Percentiles rank a stretch among this genome's conserved stretches.
Conservation (phyloP, 1,140 invertebrate species). For the Rhopalosiphum maidis region DNA sequence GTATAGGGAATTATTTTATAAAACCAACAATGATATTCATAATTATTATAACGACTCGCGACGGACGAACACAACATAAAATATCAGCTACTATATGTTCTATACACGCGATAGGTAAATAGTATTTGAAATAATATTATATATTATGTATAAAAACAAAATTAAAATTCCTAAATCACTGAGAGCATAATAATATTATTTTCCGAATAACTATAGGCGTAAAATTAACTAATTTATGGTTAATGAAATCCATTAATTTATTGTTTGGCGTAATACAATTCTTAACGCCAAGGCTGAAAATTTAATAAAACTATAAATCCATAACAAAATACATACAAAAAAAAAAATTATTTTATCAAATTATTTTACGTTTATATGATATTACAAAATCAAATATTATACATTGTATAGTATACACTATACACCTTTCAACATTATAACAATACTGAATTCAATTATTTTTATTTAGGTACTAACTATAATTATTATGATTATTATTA, state of each 20-base stretch:
- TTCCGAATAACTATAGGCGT: no score
- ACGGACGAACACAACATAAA: neutral
- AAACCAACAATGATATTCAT: neutral
- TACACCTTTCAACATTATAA: neutral
- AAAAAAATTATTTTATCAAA: neutral
- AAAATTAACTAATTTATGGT: neutral
- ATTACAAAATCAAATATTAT: neutral
- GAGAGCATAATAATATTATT: neutral
- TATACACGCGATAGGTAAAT: neutral
- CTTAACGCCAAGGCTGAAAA: neutral
- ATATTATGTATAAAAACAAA: neutral
- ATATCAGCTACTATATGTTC: neutral
- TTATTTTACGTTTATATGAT: neutral
- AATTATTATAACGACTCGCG: neutral
- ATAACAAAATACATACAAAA: neutral
- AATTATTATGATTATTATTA: neutral
- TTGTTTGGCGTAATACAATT: neutral
- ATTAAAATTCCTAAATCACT: neutral
- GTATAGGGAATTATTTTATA: neutral
- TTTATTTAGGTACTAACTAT: neutral
- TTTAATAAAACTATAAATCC: neutral
- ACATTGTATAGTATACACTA: neutral
- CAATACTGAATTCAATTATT: neutral
- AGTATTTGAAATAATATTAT: neutral
- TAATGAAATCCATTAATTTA: neutral